Percentiles rank a stretch among this genome's conserved stretches.
These are phyloP conservation scores for Paradoxurus hermaphroditus DNA, from an alignment of 2,113 vertebrate genomes.

Conservation along the genomic window DNA sequence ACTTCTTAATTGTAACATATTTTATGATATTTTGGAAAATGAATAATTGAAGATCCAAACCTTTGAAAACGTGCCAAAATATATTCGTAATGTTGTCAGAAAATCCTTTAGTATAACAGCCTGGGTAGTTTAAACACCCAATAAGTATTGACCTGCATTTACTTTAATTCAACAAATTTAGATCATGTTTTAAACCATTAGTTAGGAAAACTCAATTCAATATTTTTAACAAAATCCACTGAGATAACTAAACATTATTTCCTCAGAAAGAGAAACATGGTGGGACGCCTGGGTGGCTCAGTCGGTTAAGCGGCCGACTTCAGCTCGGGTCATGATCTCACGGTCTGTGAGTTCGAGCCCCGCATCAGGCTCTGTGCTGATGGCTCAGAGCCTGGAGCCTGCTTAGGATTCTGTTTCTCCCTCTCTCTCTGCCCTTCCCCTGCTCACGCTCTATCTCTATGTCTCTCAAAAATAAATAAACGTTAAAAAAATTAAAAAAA, in stretches of 20 bases:
- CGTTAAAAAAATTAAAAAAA: too few species aligned
- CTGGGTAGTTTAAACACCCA: neutral
- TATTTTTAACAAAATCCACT: constrained; percentile 4
- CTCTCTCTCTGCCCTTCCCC: too few species aligned
- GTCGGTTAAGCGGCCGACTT: too few species aligned
- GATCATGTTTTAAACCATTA: neutral
- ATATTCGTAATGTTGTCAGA: neutral
- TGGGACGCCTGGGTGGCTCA: too few species aligned
- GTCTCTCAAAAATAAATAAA: too few species aligned
- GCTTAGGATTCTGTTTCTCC: too few species aligned
- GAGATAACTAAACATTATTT: neutral
- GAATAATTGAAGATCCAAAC: neutral
- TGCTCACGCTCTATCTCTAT: too few species aligned
- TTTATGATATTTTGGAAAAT: constrained; percentile 17
- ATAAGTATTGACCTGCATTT: neutral
- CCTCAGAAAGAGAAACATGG: neutral
- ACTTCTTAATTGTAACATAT: neutral
- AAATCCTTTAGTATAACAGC: neutral
- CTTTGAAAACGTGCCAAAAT: neutral
- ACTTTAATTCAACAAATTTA: neutral
- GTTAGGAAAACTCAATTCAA: neutral
- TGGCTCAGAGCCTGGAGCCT: too few species aligned
- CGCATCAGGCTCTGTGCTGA: too few species aligned
- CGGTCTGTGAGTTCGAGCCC: too few species aligned
- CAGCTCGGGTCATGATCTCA: too few species aligned